Evolutionary conservation across 2,113 vertebrate species (phyloP).

Genomic region (Lepisosteus oculatus): DNA sequence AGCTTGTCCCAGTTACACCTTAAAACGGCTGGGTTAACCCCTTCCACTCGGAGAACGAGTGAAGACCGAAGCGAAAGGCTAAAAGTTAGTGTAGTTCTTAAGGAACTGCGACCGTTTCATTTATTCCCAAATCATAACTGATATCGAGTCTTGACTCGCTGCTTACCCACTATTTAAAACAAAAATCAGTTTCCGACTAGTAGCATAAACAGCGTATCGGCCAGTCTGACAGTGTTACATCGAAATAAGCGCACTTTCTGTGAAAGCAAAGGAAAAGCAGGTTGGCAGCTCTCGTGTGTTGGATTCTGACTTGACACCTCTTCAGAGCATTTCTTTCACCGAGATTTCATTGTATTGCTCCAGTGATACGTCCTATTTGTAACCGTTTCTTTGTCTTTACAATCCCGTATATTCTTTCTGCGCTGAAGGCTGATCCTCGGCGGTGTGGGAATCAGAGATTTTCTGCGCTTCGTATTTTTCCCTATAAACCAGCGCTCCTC

Average conservation of each 20-base stretch:
- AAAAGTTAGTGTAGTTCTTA: neutral
- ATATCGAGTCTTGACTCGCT: neutral
- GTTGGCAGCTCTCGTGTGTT: too few relatives aligned
- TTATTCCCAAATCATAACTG: neutral
- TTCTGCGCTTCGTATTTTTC: conserved; percentile 21
- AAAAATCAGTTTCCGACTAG: neutral
- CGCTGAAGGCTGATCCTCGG: neutral
- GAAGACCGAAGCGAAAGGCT: neutral
- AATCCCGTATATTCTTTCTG: neutral
- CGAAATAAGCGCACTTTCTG: too few relatives aligned
- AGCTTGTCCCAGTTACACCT: neutral
- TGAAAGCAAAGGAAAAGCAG: too few relatives aligned
- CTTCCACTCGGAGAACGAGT: neutral
- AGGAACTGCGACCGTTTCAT: neutral
- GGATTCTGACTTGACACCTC: too few relatives aligned
- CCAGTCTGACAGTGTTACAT: neutral
- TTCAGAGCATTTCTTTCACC: too few relatives aligned
- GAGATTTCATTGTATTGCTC: too few relatives aligned
- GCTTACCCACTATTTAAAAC: neutral
- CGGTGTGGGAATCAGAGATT: neutral
- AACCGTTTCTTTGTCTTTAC: neutral
- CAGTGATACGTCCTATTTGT: neutral
- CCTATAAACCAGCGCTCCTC: conserved; percentile 25
- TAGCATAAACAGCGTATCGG: neutral
- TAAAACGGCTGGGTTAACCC: neutral